Evolutionary conservation across 1,140 invertebrate genomes (phyloP).

Genomic region (Amyelois transitella): DNA sequence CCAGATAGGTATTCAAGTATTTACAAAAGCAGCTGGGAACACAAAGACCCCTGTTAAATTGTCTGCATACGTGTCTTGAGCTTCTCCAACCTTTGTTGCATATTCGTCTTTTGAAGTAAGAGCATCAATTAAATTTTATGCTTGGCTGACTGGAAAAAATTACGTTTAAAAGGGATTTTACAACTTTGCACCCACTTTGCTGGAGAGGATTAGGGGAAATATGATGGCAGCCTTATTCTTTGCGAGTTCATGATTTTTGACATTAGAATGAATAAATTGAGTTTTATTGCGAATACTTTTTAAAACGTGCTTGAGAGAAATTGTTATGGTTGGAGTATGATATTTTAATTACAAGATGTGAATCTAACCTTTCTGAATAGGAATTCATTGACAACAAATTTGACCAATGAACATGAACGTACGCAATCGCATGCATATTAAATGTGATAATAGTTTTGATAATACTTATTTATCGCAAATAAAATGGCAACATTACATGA

Average conservation of each 20-base stretch:
- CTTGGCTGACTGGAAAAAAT: constrained; percentile 34
- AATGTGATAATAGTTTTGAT: neutral
- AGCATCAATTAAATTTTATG: constrained; percentile 37
- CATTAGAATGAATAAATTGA: neutral
- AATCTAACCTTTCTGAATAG: too few species aligned
- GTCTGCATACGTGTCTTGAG: constrained; percentile 15
- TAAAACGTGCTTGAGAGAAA: neutral
- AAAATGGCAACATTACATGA: constrained; percentile 15
- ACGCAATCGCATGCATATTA: neutral
- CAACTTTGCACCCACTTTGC: constrained; percentile 13
- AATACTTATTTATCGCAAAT: constrained; percentile 17
- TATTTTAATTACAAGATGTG: too few species aligned
- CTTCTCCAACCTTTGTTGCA: constrained; percentile 19
- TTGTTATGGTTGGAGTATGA: too few species aligned
- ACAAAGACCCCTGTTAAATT: constrained; percentile 23
- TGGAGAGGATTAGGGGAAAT: neutral
- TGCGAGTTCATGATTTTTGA: neutral
- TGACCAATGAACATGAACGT: neutral
- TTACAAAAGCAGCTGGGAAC: constrained; percentile 7
- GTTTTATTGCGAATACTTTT: neutral
- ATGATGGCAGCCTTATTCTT: neutral
- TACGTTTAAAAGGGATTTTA: constrained; percentile 23
- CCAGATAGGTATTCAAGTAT: constrained; percentile 1
- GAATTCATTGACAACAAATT: too few species aligned
- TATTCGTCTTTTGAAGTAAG: constrained; percentile 16